phyloP scores from a whole-genome alignment of 2,113 vertebrate genomes.

The Oenanthe melanoleuca region DNA sequence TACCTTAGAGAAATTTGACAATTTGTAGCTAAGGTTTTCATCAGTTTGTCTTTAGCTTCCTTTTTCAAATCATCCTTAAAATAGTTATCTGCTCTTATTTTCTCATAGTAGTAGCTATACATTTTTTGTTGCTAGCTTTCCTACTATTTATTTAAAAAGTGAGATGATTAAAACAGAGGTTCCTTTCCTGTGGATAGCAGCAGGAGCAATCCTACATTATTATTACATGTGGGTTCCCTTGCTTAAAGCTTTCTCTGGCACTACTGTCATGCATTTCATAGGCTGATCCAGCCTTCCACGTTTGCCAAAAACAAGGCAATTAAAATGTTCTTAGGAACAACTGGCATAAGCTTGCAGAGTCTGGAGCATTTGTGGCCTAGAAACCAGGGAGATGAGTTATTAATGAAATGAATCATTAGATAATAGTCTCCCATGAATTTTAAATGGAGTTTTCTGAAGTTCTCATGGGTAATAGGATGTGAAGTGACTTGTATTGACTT shows the following conservation, averaged over 20 bases:
- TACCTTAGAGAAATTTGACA: background rate
- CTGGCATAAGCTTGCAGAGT: background rate
- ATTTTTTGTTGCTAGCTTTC: background rate
- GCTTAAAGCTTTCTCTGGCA: background rate
- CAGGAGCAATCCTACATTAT: background rate
- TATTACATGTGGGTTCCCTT: background rate
- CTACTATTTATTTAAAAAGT: background rate
- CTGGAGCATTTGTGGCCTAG: background rate
- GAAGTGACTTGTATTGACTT: background rate
- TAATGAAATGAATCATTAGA: constrained; percentile 39
- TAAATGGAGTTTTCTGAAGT: constrained; percentile 9
- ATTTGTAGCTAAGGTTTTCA: background rate
- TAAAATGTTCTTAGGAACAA: background rate
- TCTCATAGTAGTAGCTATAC: background rate
- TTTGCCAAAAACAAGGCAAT: background rate
- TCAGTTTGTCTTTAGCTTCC: background rate
- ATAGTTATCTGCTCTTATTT: background rate
- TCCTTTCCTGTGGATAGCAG: background rate
- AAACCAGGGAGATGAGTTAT: background rate
- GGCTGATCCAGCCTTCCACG: background rate
- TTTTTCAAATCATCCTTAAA: background rate
- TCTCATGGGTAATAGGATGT: background rate
- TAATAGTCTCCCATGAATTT: constrained; percentile 23
- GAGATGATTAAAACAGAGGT: background rate
- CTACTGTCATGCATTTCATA: background rate